Percentiles rank a stretch among this genome's conserved stretches.
Conservation (phyloP, 2,797 vertebrate genomes). For the Margarornis squamiger region DNA sequence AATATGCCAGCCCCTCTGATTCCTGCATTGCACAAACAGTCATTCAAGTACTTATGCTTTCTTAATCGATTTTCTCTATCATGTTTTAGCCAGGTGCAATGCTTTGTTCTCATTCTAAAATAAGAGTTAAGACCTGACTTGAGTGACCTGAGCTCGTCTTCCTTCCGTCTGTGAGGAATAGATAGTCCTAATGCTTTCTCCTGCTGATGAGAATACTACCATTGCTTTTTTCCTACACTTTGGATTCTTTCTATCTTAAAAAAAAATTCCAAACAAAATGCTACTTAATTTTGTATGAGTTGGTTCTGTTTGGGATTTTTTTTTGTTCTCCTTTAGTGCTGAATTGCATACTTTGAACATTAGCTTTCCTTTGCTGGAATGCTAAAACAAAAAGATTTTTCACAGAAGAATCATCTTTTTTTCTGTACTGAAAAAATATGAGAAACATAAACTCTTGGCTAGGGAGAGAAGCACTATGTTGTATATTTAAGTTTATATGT, state of each 20-base stretch:
- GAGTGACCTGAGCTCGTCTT: not conserved
- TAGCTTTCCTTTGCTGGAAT: not conserved
- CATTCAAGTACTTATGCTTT: rapidly evolving
- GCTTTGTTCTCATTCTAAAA: not conserved
- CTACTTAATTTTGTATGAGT: not conserved
- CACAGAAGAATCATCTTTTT: not conserved
- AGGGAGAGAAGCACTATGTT: not conserved
- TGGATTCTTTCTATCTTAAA: not conserved
- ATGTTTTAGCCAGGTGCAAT: not conserved
- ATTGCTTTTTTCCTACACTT: not conserved
- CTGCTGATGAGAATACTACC: not conserved
- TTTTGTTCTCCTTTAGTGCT: not conserved
- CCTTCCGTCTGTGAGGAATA: not conserved
- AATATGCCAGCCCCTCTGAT: not conserved
- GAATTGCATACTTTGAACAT: not conserved
- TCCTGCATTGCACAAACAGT: not conserved
- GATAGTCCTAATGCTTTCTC: not conserved
- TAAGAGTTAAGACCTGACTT: not conserved
- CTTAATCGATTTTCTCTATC: rapidly evolving
- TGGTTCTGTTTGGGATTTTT: rapidly evolving
- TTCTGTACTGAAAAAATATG: not conserved
- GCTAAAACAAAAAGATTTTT: not conserved
- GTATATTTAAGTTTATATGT: not conserved
- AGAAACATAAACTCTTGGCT: not conserved
- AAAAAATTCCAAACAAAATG: not conserved